phyloP scores from a whole-genome alignment of 2,888 invertebrate species.

The Xylota segnis region DNA sequence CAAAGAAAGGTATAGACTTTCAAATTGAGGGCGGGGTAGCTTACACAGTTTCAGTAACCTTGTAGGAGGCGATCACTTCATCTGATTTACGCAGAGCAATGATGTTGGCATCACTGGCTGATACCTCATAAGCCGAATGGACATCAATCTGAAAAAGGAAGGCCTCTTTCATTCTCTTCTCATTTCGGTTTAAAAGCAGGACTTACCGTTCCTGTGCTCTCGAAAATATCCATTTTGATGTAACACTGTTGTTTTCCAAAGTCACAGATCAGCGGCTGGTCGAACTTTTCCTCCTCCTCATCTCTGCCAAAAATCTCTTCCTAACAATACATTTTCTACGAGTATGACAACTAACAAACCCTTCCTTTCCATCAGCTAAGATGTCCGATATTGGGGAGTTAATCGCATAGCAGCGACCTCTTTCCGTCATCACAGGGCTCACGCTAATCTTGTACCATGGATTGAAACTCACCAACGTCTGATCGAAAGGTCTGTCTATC shows the following conservation, averaged over 20 bases:
- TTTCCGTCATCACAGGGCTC: conserved; percentile 87
- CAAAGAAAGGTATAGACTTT: not conserved
- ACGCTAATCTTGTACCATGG: conserved; percentile 79
- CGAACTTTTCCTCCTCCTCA: conserved; percentile 72
- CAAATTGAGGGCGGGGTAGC: conserved; percentile 24
- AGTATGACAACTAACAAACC: conserved; percentile 74
- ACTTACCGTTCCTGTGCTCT: conserved; percentile 82
- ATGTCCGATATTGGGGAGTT: conserved; percentile 85
- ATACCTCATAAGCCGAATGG: conserved; percentile 83
- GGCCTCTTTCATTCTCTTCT: too few relatives aligned
- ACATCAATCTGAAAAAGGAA: conserved; percentile 80
- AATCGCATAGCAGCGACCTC: conserved; percentile 88
- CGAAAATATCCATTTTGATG: conserved; percentile 82
- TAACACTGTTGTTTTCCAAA: conserved; percentile 83
- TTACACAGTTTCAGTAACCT: conserved; percentile 83
- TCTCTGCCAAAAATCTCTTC: conserved; percentile 69
- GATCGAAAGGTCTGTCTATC: conserved; percentile 81
- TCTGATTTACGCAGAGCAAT: conserved; percentile 81
- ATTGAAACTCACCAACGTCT: conserved; percentile 79
- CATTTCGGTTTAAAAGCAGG: not conserved
- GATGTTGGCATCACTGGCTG: conserved; percentile 80
- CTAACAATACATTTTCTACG: not conserved
- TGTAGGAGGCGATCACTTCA: conserved; percentile 82
- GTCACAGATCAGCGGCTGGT: conserved; percentile 80
- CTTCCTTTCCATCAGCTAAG: conserved; percentile 53